Evolutionary conservation across 2,888 invertebrate genomes (phyloP), one percentile per base, ranked within the genome.

Genomic region (Luperina testacea): DNA sequence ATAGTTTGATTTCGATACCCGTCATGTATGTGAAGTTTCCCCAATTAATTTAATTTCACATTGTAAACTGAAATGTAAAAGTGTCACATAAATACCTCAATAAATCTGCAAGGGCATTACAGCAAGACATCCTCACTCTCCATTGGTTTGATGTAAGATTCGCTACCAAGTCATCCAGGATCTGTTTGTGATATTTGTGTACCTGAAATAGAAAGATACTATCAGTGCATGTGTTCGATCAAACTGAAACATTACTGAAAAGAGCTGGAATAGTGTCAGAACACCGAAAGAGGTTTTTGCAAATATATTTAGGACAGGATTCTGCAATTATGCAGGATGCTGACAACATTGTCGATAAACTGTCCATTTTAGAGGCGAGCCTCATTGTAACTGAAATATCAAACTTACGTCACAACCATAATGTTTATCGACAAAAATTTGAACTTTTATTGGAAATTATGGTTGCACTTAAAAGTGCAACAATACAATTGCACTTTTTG

Each of bases 61-160:
- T n/a, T 11, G 4, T 17, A 20, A 53, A 53, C 53, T 2, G 2
- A 53, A 53, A 57, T 9, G 13, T 59, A n/a, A 27, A 27, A 63
- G 17, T 63, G 17, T 17, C 61, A 27, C 61, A 27, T 15, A 61
- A 61, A 7, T 61, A 98, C 94, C 98, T 97, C 73, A 99, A 95
- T 67, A 99, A 97, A 95, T 99, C 99, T 57, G 98, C 97, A 0
- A 99, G 97, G 0, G 99, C 99, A 87, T 98, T 97, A 93, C 99
- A 99, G 92, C 99, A 98, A 24, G 99, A 99, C 95, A 99, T 99
- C 75, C 99, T 97, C 2, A 99, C 98, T 70, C 99, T 97, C 98
- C 99, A 99, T 92, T 99, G 98, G 78, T 97, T 97, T 45, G 98
- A 98, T 0, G 98, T 99, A 81, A 99, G 95, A 95, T 99, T 99